Base-by-base conservation (phyloP, 2,797 vertebrate genomes). In the Myotis daubentonii region DNA sequence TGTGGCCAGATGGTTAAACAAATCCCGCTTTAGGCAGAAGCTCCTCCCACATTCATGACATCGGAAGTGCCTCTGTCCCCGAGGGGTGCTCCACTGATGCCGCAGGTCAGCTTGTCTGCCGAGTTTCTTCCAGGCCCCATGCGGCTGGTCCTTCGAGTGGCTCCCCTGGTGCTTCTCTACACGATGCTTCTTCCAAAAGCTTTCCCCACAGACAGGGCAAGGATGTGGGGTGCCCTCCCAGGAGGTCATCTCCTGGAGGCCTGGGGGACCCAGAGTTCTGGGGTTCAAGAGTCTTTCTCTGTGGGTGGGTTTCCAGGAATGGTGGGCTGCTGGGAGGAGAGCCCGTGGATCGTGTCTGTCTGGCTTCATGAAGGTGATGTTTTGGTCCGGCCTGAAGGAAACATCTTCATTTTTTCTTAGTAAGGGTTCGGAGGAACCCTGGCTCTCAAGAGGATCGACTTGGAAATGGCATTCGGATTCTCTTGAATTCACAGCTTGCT, bases 41-140 rank as follows among this genome's bases (percentile, higher is more conserved):
- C 84, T 81, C 47, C 91, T 88, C 11, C 94, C 96, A 44, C 95
- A 94, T 1, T 87, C 85, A 0, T 15, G 79, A 47, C 97, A 95
- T 0, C 8, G n/a, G 38, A 91, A 87, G 12, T 8, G 49, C 28
- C 62, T 92, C 71, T 76, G 91, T 1, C 62, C 47, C 81, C 22
- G 3, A 36, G 87, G 49, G 79, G 20, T 0, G 51, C 33, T 12
- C 81, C 9, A 0, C 6, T 47, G 89, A 20, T 16, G 44, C 41
- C 49, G n/a, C 0, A 1, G 12, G 0, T 65, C 55, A 0, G 60
- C 16, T 3, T 0, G 36, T 6, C 11, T 49, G 84, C 25, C 2
- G 10, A 75, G 5, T 36, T 71, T 66, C 66, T 65, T 78, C 93
- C 92, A 71, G 33, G 86, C 47, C 23, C 70, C 36, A 4, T 0